Evolutionary conservation across 2,888 invertebrate species (phyloP).

Genomic region (Onthophagus sagittarius): DNA sequence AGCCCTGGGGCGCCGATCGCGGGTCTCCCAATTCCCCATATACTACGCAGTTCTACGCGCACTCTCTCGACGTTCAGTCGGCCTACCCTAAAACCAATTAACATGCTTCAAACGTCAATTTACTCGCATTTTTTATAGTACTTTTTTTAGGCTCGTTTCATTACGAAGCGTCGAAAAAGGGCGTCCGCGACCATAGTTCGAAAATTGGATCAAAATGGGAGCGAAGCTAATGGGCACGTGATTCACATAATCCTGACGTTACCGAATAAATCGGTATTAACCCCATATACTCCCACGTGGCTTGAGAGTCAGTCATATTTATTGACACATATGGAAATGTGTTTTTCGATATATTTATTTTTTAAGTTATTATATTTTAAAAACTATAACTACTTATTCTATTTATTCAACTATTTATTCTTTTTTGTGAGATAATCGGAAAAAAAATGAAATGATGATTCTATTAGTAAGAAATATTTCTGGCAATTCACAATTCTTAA

Average conservation of each 20-base stretch:
- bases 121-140: not conserved
- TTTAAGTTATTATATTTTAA: too few relatives aligned
- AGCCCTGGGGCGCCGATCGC: not conserved
- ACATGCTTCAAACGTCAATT: not conserved
- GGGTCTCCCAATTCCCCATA: not conserved
- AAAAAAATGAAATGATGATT: too few relatives aligned
- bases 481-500: too few relatives aligned
- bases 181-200: not conserved
- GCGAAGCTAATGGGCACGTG: not conserved
- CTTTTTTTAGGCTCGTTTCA: not conserved
- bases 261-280: not conserved
- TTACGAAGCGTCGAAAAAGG: not conserved
- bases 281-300: too few relatives aligned
- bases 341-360: too few relatives aligned
- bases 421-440: too few relatives aligned
- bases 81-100: not conserved
- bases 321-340: too few relatives aligned
- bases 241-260: not conserved
- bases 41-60: not conserved
- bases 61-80: not conserved
- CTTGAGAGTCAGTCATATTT: too few relatives aligned
- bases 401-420: too few relatives aligned
- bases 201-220: not conserved
- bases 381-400: too few relatives aligned
- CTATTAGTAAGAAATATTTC: too few relatives aligned